Conservation (phyloP, 2,113 vertebrate species). For the Chamaea fasciata region DNA sequence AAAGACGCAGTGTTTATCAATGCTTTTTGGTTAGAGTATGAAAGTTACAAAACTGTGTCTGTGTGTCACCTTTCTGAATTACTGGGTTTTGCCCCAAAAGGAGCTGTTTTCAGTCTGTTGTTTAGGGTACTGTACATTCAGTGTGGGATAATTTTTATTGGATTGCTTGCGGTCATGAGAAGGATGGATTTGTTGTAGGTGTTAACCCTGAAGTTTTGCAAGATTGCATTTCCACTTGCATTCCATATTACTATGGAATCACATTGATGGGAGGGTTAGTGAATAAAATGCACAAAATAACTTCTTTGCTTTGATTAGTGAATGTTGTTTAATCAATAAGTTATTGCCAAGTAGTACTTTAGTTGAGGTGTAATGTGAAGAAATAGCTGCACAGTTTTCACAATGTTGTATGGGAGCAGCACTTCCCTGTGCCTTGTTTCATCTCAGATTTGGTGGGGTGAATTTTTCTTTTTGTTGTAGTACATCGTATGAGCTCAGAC, state of each 20-base stretch:
- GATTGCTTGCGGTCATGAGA: background rate
- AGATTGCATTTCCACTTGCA: background rate
- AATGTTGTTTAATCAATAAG: background rate
- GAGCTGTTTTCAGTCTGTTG: background rate
- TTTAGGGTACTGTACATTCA: background rate
- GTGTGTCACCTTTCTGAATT: background rate
- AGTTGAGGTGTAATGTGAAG: background rate
- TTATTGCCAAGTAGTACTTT: background rate
- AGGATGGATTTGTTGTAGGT: background rate
- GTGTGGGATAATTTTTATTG: background rate
- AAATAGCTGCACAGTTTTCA: background rate
- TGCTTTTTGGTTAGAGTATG: background rate
- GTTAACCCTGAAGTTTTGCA: background rate
- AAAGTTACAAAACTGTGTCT: background rate
- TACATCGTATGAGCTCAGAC: background rate
- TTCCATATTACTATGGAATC: background rate
- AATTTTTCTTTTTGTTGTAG: slow-evolving; percentile 29
- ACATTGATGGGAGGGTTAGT: background rate
- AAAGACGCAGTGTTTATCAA: background rate
- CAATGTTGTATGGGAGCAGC: background rate
- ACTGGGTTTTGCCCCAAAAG: background rate
- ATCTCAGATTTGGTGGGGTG: background rate
- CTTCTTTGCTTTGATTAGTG: background rate
- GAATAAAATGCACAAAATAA: background rate
- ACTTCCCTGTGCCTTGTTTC: background rate